Conservation (phyloP, 2,888 invertebrate genomes). For the Chloroclysta siterata region DNA sequence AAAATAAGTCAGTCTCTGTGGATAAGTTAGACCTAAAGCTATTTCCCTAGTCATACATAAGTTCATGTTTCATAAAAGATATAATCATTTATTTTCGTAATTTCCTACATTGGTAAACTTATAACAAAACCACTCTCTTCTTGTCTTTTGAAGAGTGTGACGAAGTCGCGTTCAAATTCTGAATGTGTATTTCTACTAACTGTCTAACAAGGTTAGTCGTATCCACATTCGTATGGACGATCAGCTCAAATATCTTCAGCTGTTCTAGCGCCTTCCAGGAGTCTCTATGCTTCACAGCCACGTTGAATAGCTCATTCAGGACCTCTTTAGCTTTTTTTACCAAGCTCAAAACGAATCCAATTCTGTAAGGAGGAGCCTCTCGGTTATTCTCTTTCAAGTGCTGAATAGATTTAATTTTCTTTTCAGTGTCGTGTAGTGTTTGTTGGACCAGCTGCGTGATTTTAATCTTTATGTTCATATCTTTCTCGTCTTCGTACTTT, state of each 20-base stretch:
- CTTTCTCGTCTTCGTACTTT: constrained; percentile 53
- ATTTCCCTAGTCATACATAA: too few relatives aligned
- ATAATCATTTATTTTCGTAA: too few relatives aligned
- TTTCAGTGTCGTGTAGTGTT: constrained; percentile 63
- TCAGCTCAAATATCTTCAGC: constrained; percentile 71
- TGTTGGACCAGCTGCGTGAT: constrained; percentile 64
- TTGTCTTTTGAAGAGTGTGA: constrained; percentile 30
- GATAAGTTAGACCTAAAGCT: too few relatives aligned
- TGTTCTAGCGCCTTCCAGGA: constrained; percentile 73
- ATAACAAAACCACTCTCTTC: constrained; percentile 56
- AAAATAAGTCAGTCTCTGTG: too few relatives aligned
- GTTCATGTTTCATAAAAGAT: background rate
- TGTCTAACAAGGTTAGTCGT: constrained; percentile 68
- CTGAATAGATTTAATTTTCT: constrained; percentile 56
- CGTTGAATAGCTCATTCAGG: constrained; percentile 70
- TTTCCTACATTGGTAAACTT: background rate
- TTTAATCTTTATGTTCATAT: constrained; percentile 63
- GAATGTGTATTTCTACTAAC: constrained; percentile 65
- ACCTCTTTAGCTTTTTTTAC: constrained; percentile 68
- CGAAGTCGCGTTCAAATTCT: constrained; percentile 52
- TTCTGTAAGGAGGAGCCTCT: constrained; percentile 57
- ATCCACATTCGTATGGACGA: constrained; percentile 74
- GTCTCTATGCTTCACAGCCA: constrained; percentile 69
- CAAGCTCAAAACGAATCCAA: constrained; percentile 69
- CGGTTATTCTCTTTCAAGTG: constrained; percentile 52